phyloP scores from a whole-genome alignment of 2,888 invertebrate genomes.

The Polietes domitor region DNA sequence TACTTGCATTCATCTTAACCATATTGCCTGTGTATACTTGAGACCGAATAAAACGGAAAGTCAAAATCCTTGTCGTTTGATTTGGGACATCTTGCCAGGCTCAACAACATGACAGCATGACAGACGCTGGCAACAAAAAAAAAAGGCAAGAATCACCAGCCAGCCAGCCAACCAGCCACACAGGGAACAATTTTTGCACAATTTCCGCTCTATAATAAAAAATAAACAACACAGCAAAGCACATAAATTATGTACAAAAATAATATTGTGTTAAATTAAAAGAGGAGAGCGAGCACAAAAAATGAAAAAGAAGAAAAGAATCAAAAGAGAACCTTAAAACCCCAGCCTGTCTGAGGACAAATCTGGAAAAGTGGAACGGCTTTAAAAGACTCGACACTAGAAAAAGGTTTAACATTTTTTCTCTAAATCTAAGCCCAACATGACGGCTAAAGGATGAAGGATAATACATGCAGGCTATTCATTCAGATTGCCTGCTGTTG shows the following conservation, averaged over 20 bases:
- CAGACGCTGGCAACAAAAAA: background rate
- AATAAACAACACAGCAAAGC: background rate
- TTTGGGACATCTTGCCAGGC: constrained; percentile 11
- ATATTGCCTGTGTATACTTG: background rate
- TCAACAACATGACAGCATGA: background rate
- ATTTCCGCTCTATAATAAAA: constrained; percentile 36
- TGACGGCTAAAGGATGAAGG: no score
- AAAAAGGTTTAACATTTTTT: no score
- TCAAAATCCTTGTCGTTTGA: constrained; percentile 39
- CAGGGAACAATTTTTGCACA: constrained; percentile 30
- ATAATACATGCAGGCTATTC: no score
- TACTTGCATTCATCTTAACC: constrained; percentile 12
- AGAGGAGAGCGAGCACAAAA: background rate
- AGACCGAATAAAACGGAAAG: constrained; percentile 38
- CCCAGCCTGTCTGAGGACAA: background rate
- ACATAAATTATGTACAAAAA: constrained; percentile 3
- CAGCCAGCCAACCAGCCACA: no score
- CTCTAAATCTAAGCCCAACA: no score
- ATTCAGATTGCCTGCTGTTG: background rate
- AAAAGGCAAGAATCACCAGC: background rate
- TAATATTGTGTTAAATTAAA: background rate
- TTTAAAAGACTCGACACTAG: no score
- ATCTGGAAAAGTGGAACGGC: no score
- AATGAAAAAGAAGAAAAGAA: background rate
- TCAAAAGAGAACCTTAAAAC: background rate